Conservation (phyloP, 2,113 vertebrate species). For the Sarotherodon lohbergeri region DNA sequence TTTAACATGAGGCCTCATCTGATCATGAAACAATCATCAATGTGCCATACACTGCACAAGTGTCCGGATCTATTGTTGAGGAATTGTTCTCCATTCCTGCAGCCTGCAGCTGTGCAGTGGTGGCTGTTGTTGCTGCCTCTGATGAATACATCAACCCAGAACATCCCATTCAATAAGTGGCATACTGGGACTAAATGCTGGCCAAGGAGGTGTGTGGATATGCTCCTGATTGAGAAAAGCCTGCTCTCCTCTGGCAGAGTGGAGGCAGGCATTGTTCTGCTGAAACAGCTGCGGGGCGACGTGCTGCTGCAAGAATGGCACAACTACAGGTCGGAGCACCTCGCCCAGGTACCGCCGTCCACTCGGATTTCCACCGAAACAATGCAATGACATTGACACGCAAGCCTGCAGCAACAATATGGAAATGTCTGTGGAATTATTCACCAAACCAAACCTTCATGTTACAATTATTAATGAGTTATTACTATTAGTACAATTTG, state of each 20-base stretch:
- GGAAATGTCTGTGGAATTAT: not conserved
- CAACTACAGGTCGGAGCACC: not conserved
- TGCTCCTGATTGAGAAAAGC: not conserved
- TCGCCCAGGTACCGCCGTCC: not conserved
- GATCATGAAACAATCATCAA: rapidly evolving
- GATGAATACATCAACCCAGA: not conserved
- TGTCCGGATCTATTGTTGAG: not conserved
- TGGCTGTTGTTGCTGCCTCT: not conserved
- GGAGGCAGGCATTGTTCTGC: not conserved
- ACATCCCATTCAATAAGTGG: not conserved
- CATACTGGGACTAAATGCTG: not conserved
- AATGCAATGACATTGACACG: not conserved
- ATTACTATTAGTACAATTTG: not conserved
- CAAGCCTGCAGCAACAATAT: not conserved
- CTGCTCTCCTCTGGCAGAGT: not conserved
- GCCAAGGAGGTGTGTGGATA: not conserved
- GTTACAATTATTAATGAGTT: not conserved
- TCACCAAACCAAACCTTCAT: not conserved
- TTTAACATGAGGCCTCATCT: not conserved
- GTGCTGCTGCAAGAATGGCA: not conserved
- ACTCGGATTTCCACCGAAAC: not conserved
- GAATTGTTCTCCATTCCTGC: not conserved
- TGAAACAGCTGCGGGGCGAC: not conserved
- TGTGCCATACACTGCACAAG: not conserved
- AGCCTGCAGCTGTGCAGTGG: not conserved